These are phyloP conservation scores for Halcyon smyrnensis DNA, from an alignment of 2,797 vertebrate genomes.

Conservation along the genomic window DNA sequence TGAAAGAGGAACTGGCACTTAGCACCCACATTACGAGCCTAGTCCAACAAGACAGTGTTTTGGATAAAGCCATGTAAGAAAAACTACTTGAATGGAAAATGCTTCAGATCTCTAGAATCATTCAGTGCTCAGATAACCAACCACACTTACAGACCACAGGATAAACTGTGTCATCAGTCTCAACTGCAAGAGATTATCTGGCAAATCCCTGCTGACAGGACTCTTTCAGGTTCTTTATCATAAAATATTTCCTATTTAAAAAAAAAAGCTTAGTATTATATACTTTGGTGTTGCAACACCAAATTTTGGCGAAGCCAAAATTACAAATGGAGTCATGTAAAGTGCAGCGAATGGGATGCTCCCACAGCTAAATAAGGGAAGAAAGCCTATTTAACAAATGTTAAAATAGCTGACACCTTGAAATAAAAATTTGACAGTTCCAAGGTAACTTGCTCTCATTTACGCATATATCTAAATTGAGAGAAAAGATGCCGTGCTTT, in stretches of 20 bases:
- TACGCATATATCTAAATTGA: not conserved
- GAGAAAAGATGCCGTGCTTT: not conserved
- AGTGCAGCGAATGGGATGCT: not conserved
- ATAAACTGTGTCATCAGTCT: constrained; percentile 27
- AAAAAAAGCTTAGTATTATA: not conserved
- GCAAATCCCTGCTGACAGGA: not conserved
- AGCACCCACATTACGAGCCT: not conserved
- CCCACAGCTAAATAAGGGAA: not conserved
- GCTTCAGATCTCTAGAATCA: constrained; percentile 8
- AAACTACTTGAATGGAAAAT: not conserved
- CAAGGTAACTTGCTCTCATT: not conserved
- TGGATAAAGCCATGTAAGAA: not conserved
- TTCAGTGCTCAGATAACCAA: constrained; percentile 3
- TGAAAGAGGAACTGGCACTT: not conserved
- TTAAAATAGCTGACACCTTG: not conserved
- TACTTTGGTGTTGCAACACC: not conserved
- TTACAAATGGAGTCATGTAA: not conserved
- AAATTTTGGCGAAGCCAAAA: not conserved
- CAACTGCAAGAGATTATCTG: constrained; percentile 21
- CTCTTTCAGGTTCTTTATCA: not conserved
- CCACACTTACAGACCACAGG: not conserved
- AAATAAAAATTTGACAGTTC: not conserved
- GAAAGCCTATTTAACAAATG: not conserved
- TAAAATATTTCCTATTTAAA: constrained; percentile 2
- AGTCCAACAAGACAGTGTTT: not conserved